These are phyloP conservation scores for Blera fallax DNA, from an alignment of 2,888 invertebrate species.

Conservation along the genomic window DNA sequence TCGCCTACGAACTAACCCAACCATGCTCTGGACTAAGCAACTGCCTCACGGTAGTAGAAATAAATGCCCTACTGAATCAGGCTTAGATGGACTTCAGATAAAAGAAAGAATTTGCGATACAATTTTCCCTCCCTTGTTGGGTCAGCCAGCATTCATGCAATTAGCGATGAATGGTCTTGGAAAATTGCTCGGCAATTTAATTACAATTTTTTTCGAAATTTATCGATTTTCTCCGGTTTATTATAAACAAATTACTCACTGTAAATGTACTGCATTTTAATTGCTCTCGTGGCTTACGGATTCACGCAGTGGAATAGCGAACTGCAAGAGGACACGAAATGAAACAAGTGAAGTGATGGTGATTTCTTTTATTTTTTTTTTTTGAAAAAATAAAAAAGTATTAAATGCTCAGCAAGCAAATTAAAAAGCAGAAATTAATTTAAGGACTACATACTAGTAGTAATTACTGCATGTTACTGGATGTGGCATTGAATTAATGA, in stretches of 20 bases:
- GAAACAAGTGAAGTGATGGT: not conserved
- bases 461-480: constrained; percentile 22
- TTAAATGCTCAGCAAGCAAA: constrained; percentile 4
- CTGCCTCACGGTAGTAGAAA: too few species aligned
- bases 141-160: too few species aligned
- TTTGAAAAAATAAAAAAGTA: too few species aligned
- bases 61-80: too few species aligned
- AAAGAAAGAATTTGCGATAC: too few species aligned
- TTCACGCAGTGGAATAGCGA: not conserved
- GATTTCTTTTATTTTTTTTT: not conserved
- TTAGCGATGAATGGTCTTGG: not conserved
- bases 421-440: constrained; percentile 34
- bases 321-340: not conserved
- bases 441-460: constrained; percentile 25
- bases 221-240: constrained; percentile 26
- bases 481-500: constrained; percentile 27
- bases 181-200: not conserved
- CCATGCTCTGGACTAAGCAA: too few species aligned
- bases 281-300: constrained; percentile 1
- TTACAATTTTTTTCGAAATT: not conserved
- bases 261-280: constrained; percentile 1
- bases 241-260: constrained; percentile 26
- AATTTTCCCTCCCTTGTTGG: too few species aligned
- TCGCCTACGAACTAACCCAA: too few species aligned
- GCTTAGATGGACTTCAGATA: too few species aligned